These are phyloP conservation scores for Mesochorus sp. DNA, from an alignment of 2,888 invertebrate genomes.

Conservation along the genomic window DNA sequence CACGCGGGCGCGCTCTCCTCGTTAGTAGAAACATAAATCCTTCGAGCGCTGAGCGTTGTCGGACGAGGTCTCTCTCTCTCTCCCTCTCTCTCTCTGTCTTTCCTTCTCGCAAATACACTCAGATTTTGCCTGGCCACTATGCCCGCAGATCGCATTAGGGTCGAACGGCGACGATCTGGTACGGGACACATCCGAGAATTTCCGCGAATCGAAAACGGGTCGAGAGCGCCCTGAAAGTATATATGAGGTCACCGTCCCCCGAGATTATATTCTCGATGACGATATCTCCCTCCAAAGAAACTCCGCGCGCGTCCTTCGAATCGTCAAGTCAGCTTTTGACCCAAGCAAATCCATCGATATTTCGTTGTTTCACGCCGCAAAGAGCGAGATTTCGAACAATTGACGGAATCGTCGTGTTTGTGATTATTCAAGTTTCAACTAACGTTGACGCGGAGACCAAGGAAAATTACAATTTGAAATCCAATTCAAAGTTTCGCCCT, in stretches of 20 bases:
- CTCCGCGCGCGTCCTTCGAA: neutral
- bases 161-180: conserved; percentile 55
- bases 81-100: conserved; percentile 20
- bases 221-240: conserved; percentile 56
- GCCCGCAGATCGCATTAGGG: conserved; percentile 55
- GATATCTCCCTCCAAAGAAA: conserved; percentile 10
- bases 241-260: conserved; percentile 63
- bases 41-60: conserved; percentile 58
- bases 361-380: neutral
- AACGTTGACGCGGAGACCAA: too few species aligned
- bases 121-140: conserved; percentile 33
- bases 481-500: too few species aligned
- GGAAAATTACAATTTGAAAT: too few species aligned
- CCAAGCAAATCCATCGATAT: conserved; percentile 22
- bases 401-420: too few species aligned
- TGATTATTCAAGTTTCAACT: too few species aligned
- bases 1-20: conserved; percentile 61
- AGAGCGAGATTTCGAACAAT: too few species aligned
- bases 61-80: conserved; percentile 59
- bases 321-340: conserved; percentile 45
- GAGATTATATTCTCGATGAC: conserved; percentile 55
- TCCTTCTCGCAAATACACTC: neutral
- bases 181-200: conserved; percentile 61
- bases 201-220: conserved; percentile 67
- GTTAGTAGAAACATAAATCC: conserved; percentile 68